Evolutionary conservation across 2,888 invertebrate genomes (phyloP), one percentile per base, ranked within the genome.

Genomic region (Diarsia mendica): DNA sequence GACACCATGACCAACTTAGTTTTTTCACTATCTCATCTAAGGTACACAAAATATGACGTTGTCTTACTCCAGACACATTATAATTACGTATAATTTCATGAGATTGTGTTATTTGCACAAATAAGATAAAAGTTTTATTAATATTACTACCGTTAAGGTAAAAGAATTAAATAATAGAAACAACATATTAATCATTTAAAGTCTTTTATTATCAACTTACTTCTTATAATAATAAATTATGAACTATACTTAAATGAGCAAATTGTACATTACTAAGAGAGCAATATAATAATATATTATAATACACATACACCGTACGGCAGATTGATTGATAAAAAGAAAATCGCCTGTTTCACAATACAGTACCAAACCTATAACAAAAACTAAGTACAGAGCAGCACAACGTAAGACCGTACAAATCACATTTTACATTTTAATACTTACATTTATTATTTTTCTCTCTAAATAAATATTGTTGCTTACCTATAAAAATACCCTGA

Each of bases 251-350:
- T 65, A 58, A 61, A 58, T 72, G 55, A 80, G 84, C 70, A 76
- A 46, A 67, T 39, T 64, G 33, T 53, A 70, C 55, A 58, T 70
- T 48, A 81, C 51, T 72, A 75, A 84, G 83, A 84, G 83, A 83
- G 84, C 84, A 71, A 66, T 64, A 71, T 23, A 49, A 48, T 53
- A 49, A 71, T 76, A 64, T n/a, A n/a, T 11, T 33, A 61, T 15
- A 58, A 28, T 58, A 58, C 28, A 58, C 58, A 63, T 49, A 55
- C 48, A 49, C 20, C 49, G 5, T 63, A 28, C 23, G 33, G 33
- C 28, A 28, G 1, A 33, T 44, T 58, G 1, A n/a, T 73, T 55
- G 13, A n/a, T 51, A n/a, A 23, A 72, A 20, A 72, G 13, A 48
- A 46, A 15, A 48, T 46, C 6, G 46, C 11, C 28, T 39, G 28